Conservation (phyloP, 1,140 invertebrate species). For the Drosophila albomicans region DNA sequence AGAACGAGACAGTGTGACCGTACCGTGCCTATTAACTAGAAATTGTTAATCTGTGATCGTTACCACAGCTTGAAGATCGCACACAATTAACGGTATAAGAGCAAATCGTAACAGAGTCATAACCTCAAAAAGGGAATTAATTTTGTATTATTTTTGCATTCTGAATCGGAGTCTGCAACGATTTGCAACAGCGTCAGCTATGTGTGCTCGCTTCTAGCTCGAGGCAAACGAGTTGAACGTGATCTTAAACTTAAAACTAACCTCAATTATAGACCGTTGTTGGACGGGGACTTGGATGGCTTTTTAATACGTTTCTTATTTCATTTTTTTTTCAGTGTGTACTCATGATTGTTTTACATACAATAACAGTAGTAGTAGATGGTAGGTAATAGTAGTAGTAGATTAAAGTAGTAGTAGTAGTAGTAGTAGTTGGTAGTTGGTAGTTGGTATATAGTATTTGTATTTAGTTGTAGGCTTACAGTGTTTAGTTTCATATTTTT, state of each 20-base stretch:
- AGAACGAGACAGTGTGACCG: conserved; percentile 16
- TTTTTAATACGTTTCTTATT: conserved; percentile 26
- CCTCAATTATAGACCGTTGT: conserved; percentile 51
- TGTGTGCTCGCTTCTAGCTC: neutral
- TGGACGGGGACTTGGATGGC: conserved; percentile 42
- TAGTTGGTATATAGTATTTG: conserved; percentile 25
- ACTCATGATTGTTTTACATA: conserved; percentile 62
- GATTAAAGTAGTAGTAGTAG: conserved; percentile 44
- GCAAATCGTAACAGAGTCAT: neutral
- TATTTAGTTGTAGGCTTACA: conserved; percentile 50
- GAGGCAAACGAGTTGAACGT: conserved; percentile 17
- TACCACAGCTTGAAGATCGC: neutral
- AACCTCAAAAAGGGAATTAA: neutral
- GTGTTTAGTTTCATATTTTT: conserved; percentile 44
- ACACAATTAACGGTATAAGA: neutral
- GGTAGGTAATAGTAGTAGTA: conserved; percentile 42
- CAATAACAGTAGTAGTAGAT: conserved; percentile 43
- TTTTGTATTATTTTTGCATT: neutral
- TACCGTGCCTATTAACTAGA: conserved; percentile 19
- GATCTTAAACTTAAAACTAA: conserved; percentile 64
- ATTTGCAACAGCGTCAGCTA: neutral
- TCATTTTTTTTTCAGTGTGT: conserved; percentile 42
- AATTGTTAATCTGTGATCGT: conserved; percentile 9
- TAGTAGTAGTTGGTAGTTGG: conserved; percentile 38
- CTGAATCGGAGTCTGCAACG: neutral